Evolutionary conservation across 2,888 invertebrate genomes (phyloP), one percentile per base, ranked within the genome.

Genomic region (Drosophila vallismaia): DNA sequence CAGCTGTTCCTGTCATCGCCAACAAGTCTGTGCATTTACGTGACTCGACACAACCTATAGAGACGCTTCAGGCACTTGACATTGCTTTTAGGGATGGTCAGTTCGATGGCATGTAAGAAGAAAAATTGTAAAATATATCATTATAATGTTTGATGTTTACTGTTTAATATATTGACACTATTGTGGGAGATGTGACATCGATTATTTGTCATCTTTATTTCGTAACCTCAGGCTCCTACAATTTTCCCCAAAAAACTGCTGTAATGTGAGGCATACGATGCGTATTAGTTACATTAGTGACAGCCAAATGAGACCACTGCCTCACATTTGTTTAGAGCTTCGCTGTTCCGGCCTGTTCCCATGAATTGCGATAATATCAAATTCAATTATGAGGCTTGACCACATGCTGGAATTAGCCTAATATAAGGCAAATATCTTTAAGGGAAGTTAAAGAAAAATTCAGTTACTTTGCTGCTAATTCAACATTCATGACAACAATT

Each of bases 221-320:
- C n/a, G n/a, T 36, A 36, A n/a, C n/a, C n/a, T n/a, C 36, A 12
- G n/a, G 12, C 2, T 36, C n/a, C 33, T n/a, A n/a, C 33, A 33
- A 19, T 19, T n/a, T 36, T 36, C 12, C n/a, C 19, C 9, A 9
- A 12, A 33, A 14, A 64, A 40, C 38, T 45, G 33, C 64, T 38
- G 24, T 77, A 83, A 73, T 83, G 54, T 48, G 62, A 49, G 70
- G 74, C 81, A 77, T 84, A 84, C 86, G 86, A 56, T 73, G 74
- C 69, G 74, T 76, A 78, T 82, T 70, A 71, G 70, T 70, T 52
- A 54, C 72, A 71, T 70, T 71, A 71, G 50, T 29, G 19, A 24
- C 12, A 26, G 26, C 28, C 7, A 19, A 19, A 19, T 19, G 19
- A 19, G 19, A 19, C 19, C 19, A 14, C 50, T 46, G 54, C 40